These are phyloP conservation scores for Lipophrys pholis DNA, from an alignment of 2,113 vertebrate species.

Conservation along the genomic window DNA sequence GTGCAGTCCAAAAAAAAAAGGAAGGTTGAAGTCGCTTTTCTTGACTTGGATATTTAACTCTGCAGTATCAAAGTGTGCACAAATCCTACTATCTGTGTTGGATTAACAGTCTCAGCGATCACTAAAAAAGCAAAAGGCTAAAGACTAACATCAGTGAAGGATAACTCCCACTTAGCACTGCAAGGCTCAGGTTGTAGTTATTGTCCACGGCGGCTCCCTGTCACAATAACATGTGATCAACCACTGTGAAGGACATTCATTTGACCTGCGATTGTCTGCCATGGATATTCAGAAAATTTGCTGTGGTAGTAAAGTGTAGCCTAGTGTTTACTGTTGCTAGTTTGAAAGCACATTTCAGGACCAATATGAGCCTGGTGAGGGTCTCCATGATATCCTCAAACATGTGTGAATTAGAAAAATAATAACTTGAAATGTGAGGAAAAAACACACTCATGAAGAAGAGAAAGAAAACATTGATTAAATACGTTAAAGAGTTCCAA, in stretches of 20 bases:
- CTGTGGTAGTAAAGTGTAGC: not conserved
- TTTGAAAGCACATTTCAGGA: not conserved
- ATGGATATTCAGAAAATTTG: slow-evolving; percentile 6
- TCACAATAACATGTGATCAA: not conserved
- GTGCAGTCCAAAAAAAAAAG: no score
- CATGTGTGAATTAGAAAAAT: not conserved
- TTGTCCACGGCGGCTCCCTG: not conserved
- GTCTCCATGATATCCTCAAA: no score
- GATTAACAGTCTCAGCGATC: not conserved
- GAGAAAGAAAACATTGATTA: not conserved
- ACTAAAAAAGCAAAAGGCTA: not conserved
- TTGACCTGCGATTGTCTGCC: not conserved
- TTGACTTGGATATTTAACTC: not conserved
- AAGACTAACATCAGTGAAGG: not conserved
- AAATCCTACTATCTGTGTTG: not conserved
- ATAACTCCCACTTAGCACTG: not conserved
- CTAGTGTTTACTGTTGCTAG: not conserved
- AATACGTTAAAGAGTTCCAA: not conserved
- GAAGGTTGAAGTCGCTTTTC: not conserved
- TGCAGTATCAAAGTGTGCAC: not conserved
- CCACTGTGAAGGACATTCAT: not conserved
- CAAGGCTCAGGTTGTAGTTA: not conserved
- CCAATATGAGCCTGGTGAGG: no score
- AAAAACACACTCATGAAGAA: not conserved
- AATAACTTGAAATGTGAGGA: not conserved